These are phyloP conservation scores for Xanthostigma xanthostigma DNA, from an alignment of 2,888 invertebrate genomes.

Conservation along the genomic window DNA sequence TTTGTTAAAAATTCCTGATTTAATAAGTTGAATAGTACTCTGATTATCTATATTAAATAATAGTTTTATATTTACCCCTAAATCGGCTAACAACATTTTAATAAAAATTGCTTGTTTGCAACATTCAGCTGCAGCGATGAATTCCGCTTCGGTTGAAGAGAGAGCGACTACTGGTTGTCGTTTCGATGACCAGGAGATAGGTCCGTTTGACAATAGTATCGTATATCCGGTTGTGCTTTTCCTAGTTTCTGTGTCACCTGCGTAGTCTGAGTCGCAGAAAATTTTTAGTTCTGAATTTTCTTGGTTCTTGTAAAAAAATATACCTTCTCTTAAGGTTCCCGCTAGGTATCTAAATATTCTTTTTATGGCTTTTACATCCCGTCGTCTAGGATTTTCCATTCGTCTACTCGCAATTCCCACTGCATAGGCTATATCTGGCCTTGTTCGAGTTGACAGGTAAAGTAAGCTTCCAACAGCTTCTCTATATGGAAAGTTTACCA, in stretches of 20 bases:
- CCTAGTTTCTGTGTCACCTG: conserved; percentile 4
- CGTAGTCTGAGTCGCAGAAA: not conserved
- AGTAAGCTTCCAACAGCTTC: conserved; percentile 14
- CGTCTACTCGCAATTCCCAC: conserved; percentile 9
- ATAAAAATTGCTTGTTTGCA: conserved; percentile 11
- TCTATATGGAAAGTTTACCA: conserved; percentile 7
- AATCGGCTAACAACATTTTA: conserved; percentile 8
- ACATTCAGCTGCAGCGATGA: conserved; percentile 13
- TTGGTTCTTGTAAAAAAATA: too few relatives aligned
- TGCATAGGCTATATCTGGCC: conserved; percentile 9
- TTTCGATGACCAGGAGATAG: conserved; percentile 11
- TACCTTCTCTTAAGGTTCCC: too few relatives aligned
- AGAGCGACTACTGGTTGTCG: conserved; percentile 11
- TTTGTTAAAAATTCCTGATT: too few relatives aligned
- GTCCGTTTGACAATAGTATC: conserved; percentile 5
- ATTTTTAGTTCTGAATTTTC: too few relatives aligned
- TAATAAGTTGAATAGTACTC: not conserved
- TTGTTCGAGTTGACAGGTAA: conserved; percentile 11
- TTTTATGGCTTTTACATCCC: not conserved
- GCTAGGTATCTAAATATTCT: too few relatives aligned
- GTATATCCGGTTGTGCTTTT: conserved; percentile 7
- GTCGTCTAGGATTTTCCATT: conserved; percentile 7
- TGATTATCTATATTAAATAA: not conserved
- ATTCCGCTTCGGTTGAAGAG: conserved; percentile 14
- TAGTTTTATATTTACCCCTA: not conserved